Evolutionary conservation across 2,113 vertebrate species (phyloP), one percentile per base, ranked within the genome.

Genomic region (Porphyrio hochstetteri): DNA sequence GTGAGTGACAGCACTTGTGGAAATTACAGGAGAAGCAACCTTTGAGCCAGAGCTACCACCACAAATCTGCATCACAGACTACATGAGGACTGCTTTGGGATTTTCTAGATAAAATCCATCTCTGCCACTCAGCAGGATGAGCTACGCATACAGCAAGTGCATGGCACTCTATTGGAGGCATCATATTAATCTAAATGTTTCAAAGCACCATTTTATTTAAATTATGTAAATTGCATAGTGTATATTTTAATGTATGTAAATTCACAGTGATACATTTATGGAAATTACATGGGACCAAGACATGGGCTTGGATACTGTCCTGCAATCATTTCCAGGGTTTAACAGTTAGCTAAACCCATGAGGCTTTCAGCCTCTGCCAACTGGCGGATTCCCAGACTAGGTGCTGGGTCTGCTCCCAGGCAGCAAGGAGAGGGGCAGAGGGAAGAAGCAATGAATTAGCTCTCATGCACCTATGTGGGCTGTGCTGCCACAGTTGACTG

Each of bases 401-500:
- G 20, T 50, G 9, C 44, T 80, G 17, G 35, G 44, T 19, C 35
- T 68, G 29, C 33, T 86, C 35, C 44, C 28, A 10, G 31, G 7
- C 40, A 57, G 33, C n/a, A 59, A 55, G 60, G 28, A 75, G 70
- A n/a, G 4, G 21, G 68, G 6, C 42, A 59, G 20, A 72, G 9
- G 29, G 59, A 86, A 76, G 44, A 29, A 50, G 10, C 24, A 69
- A 4, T 19, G 52, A 12, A 35, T 69, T 65, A 44, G 5, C 10
- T 64, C 29, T 55, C 61, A 0, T 48, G 38, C 14, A 3, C 2
- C 1, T n/a, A 2, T 17, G 4, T 40, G 36, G 8, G 24, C 17
- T 70, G 29, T 77, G 59, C 56, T 67, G 64, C 31, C 17, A 40
- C 20, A 27, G 27, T 36, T 79, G 21, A 8, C 20, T 12, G 5